Evolutionary conservation across 2,888 invertebrate genomes (phyloP).

Genomic region (Altica lythri): DNA sequence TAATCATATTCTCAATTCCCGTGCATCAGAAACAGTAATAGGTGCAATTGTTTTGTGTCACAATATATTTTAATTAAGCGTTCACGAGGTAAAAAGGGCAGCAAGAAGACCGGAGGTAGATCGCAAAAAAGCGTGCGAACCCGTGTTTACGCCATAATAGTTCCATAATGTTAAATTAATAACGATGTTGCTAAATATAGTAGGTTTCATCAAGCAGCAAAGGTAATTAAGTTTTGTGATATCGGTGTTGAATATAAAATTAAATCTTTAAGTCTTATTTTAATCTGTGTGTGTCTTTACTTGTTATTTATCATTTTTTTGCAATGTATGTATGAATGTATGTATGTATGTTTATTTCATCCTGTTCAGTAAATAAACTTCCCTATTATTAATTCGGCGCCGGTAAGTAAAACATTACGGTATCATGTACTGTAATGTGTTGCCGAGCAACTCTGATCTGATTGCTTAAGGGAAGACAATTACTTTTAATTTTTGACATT

Average conservation of each 20-base stretch:
- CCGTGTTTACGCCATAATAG: constrained; percentile 36
- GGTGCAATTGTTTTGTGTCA: constrained; percentile 27
- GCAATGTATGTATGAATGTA: too few relatives aligned
- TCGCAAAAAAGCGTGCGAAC: constrained; percentile 39
- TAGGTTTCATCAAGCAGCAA: neutral
- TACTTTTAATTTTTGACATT: too few relatives aligned
- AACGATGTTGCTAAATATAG: constrained; percentile 30
- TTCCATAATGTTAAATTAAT: constrained; percentile 44
- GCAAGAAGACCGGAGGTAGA: constrained; percentile 24
- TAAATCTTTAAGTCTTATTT: neutral
- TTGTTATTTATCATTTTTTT: too few relatives aligned
- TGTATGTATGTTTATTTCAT: too few relatives aligned
- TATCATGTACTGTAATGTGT: too few relatives aligned
- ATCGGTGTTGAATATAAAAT: neutral
- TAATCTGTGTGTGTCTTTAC: neutral
- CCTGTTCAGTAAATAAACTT: too few relatives aligned
- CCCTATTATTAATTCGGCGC: too few relatives aligned
- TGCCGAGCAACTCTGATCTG: too few relatives aligned
- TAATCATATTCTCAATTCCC: constrained; percentile 12
- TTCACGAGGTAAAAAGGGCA: constrained; percentile 19
- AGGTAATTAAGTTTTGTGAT: neutral
- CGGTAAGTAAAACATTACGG: too few relatives aligned
- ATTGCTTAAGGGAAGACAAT: too few relatives aligned
- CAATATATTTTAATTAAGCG: constrained; percentile 37
- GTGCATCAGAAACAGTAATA: constrained; percentile 13